Evolutionary conservation across 2,113 vertebrate genomes (phyloP).

Genomic region (Alces alces): DNA sequence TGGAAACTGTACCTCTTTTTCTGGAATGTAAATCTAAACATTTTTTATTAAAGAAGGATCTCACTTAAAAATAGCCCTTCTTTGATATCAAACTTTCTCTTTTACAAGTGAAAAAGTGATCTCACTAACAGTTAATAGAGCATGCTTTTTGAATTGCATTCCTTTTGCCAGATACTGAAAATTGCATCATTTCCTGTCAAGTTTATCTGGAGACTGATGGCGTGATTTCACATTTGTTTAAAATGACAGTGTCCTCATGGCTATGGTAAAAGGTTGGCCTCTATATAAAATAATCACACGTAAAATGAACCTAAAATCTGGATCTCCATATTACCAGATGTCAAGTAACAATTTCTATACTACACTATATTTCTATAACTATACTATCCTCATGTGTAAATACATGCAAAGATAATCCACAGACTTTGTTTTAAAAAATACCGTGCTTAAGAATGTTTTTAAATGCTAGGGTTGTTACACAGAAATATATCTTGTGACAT

Average conservation of each 20-base stretch:
- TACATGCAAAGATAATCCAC: background rate
- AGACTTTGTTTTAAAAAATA: slow-evolving; percentile 12
- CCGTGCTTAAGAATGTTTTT: slow-evolving; percentile 17
- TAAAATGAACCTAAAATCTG: background rate
- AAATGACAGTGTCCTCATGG: background rate
- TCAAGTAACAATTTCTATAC: background rate
- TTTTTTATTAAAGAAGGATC: background rate
- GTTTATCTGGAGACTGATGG: background rate
- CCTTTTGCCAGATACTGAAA: background rate
- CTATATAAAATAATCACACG: background rate
- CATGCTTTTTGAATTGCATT: background rate
- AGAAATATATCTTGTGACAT: slow-evolving; percentile 47
- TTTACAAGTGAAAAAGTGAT: background rate
- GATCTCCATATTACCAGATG: background rate
- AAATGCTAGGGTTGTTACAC: slow-evolving; percentile 21
- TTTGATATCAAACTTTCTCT: background rate
- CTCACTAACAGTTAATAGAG: background rate
- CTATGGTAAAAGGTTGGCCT: background rate
- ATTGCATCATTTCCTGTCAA: background rate
- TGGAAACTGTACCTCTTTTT: background rate
- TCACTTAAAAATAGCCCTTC: background rate
- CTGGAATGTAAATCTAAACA: background rate
- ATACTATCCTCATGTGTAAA: background rate
- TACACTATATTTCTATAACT: too few species aligned
- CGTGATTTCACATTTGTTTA: background rate